A percentile compares a stretch with the other conserved stretches of the same genome.
Evolutionary conservation across 1,140 invertebrate genomes (phyloP).

Genomic region (Platyscapa corneri): DNA sequence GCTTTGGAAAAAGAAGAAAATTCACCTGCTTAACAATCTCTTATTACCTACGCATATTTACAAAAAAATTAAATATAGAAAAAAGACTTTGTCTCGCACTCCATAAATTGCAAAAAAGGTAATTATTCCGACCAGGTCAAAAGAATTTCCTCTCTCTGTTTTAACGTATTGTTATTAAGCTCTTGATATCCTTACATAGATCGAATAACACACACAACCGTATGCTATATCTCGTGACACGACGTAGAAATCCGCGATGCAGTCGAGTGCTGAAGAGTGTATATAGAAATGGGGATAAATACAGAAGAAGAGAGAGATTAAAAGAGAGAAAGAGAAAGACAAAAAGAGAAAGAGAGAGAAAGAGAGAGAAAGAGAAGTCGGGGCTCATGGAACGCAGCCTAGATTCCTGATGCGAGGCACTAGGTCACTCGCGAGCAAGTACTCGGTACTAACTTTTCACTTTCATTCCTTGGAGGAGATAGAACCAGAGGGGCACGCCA

Average conservation of each 20-base stretch:
- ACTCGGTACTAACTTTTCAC: slow-evolving; percentile 67
- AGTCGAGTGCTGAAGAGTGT: not conserved
- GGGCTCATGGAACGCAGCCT: slow-evolving; percentile 62
- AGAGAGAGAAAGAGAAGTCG: not conserved
- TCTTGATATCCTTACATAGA: not conserved
- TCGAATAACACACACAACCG: not conserved
- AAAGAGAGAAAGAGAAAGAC: not conserved
- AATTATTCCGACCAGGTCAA: not conserved
- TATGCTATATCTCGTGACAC: slow-evolving; percentile 1
- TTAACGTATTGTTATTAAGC: not conserved
- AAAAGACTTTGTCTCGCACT: not conserved
- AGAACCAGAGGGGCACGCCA: not conserved
- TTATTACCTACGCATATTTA: not conserved
- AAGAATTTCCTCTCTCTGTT: slow-evolving; percentile 23
- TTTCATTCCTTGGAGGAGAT: slow-evolving; percentile 62
- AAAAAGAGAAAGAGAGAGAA: not conserved
- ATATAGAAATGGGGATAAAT: not conserved
- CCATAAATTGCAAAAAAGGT: slow-evolving; percentile 3
- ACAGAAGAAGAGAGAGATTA: not conserved
- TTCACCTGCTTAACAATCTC: not conserved
- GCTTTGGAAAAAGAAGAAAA: not conserved
- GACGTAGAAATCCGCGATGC: slow-evolving; percentile 28
- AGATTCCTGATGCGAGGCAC: slow-evolving; percentile 70
- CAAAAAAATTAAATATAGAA: not conserved
- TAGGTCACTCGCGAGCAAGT: slow-evolving; percentile 68